Percentiles rank a stretch among this genome's conserved stretches.
phyloP scores from a whole-genome alignment of 1,140 invertebrate species.

The Phthorimaea operculella region DNA sequence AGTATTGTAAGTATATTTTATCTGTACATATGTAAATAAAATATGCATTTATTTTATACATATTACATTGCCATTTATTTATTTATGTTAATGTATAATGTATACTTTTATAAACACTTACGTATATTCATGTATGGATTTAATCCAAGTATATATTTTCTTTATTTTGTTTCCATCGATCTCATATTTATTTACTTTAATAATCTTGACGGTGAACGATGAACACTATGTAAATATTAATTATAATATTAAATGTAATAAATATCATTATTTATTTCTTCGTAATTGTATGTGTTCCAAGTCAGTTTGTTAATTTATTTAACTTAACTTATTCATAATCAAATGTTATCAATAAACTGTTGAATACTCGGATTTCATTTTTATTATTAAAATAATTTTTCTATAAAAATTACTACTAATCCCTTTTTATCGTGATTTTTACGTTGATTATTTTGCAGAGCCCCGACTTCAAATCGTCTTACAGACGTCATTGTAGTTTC shows the following conservation, averaged over 20 bases:
- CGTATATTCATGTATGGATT: too few species aligned
- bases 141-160: conserved; percentile 17
- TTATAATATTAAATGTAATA: conserved; percentile 8
- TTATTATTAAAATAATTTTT: conserved; percentile 10
- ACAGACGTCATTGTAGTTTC: too few species aligned
- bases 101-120: too few species aligned
- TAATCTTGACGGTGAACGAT: conserved; percentile 18
- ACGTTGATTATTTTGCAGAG: too few species aligned
- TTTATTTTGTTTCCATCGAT: conserved; percentile 21
- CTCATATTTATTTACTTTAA: conserved; percentile 32
- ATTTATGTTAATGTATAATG: not conserved
- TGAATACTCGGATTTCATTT: conserved; percentile 27
- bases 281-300: conserved; percentile 16
- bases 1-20: conserved; percentile 14
- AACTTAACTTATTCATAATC: conserved; percentile 30
- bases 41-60: conserved; percentile 42
- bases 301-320: conserved; percentile 29
- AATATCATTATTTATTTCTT: conserved; percentile 22
- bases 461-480: too few species aligned
- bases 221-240: conserved; percentile 14
- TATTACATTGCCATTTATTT: conserved; percentile 6
- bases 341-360: conserved; percentile 44
- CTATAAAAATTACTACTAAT: too few species aligned
- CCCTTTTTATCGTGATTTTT: too few species aligned
- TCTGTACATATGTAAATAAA: conserved; percentile 53